Evolutionary conservation across 2,113 vertebrate genomes (phyloP).

Genomic region (Echinops telfairi): DNA sequence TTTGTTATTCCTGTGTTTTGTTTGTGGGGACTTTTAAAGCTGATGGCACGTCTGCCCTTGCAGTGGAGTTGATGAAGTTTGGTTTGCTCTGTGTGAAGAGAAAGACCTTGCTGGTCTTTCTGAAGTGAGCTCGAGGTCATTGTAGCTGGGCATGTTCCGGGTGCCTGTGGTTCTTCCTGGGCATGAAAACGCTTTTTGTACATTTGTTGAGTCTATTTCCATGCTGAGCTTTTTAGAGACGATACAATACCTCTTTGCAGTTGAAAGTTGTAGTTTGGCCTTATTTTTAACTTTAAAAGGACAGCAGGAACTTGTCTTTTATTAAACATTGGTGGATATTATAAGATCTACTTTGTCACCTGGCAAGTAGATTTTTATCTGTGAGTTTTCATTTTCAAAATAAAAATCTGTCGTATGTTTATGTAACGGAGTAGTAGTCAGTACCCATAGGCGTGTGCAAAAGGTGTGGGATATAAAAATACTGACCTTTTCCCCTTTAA

Average conservation of each 20-base stretch:
- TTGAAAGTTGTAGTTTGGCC: slow-evolving; percentile 72
- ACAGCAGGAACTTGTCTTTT: slow-evolving; percentile 71
- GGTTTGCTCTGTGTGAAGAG: slow-evolving; percentile 74
- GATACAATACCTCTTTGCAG: slow-evolving; percentile 74
- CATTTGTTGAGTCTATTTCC: slow-evolving; percentile 80
- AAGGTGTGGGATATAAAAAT: slow-evolving; percentile 65
- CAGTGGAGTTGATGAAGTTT: slow-evolving; percentile 66
- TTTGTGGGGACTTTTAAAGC: slow-evolving; percentile 72
- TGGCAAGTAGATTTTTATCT: slow-evolving; percentile 68
- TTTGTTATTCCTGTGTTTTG: slow-evolving; percentile 62
- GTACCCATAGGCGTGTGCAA: not conserved
- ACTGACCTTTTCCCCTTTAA: not conserved
- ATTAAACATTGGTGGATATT: slow-evolving; percentile 67
- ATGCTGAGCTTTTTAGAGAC: slow-evolving; percentile 81
- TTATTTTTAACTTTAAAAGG: slow-evolving; percentile 80
- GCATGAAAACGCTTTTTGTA: slow-evolving; percentile 78
- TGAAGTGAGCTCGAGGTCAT: slow-evolving; percentile 51
- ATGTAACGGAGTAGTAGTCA: slow-evolving; percentile 37
- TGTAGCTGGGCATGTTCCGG: slow-evolving; percentile 62
- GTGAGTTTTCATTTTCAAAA: slow-evolving; percentile 67
- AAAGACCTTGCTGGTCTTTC: slow-evolving; percentile 67
- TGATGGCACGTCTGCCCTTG: slow-evolving; percentile 68
- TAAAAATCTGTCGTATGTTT: slow-evolving; percentile 56
- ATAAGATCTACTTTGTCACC: slow-evolving; percentile 65
- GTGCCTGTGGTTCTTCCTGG: slow-evolving; percentile 76